Conservation (phyloP, 2,113 vertebrate genomes). For the Vulpes ferrilata region DNA sequence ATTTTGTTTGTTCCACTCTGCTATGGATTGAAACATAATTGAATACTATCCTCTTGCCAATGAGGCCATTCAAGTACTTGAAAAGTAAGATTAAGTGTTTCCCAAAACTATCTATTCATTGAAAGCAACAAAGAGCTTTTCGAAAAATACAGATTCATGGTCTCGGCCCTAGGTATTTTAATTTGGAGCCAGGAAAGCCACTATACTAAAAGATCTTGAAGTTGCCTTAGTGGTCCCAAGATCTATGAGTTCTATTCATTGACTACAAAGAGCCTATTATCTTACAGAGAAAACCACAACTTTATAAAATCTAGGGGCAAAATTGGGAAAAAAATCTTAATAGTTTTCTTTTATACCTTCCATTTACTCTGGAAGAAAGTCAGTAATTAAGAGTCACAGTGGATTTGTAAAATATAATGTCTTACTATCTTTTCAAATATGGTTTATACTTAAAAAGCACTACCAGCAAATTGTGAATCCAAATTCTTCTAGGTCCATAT, state of each 20-base stretch:
- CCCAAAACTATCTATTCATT: constrained; percentile 11
- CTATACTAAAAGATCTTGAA: not conserved
- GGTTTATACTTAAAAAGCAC: not conserved
- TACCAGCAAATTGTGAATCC: not conserved
- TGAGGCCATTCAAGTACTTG: not conserved
- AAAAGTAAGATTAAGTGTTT: not conserved
- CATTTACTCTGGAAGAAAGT: constrained; percentile 15
- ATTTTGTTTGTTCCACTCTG: not conserved
- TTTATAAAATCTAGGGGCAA: not conserved
- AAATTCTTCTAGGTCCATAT: not conserved
- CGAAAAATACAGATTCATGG: not conserved
- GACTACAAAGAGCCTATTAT: not conserved
- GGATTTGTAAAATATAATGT: not conserved
- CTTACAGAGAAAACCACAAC: not conserved
- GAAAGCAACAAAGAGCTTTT: not conserved
- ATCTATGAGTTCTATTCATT: not conserved
- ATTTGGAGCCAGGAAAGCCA: not conserved
- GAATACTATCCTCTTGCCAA: not conserved
- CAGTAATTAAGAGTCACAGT: not conserved
- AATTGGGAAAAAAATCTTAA: not conserved
- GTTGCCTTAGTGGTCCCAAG: not conserved
- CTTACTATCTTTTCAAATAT: not conserved
- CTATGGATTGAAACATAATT: not conserved
- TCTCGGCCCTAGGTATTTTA: not conserved
- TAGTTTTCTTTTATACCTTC: not conserved